phyloP scores from a whole-genome alignment of 2,113 vertebrate genomes.

The Nipponia nippon region DNA sequence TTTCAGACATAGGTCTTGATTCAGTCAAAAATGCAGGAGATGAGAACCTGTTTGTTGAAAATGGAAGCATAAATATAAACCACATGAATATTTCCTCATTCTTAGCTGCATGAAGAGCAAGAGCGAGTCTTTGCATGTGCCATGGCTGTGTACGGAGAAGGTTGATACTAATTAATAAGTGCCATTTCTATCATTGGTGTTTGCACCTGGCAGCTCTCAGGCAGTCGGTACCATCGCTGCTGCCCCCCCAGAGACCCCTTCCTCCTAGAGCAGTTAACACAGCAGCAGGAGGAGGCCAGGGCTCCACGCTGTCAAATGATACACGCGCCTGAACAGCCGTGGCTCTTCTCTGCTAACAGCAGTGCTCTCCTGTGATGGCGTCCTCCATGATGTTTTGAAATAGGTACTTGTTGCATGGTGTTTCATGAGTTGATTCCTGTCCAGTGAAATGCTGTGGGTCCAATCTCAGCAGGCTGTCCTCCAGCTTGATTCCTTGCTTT shows the following conservation, averaged over 20 bases:
- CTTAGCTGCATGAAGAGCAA: neutral
- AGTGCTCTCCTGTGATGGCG: neutral
- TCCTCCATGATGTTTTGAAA: neutral
- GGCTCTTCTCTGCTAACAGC: neutral
- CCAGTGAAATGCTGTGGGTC: neutral
- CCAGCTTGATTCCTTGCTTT: neutral
- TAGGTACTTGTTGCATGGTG: neutral
- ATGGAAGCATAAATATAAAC: neutral
- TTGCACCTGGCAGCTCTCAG: neutral
- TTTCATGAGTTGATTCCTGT: neutral
- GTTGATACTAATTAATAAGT: neutral
- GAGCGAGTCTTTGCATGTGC: accelerated
- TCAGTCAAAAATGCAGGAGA: neutral
- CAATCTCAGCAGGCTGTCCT: neutral
- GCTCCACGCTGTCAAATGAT: neutral
- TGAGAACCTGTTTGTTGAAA: neutral
- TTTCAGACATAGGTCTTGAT: neutral
- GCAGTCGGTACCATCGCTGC: accelerated
- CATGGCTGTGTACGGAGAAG: neutral
- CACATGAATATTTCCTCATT: neutral
- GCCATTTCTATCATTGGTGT: neutral
- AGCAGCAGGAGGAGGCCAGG: neutral
- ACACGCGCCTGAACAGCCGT: neutral
- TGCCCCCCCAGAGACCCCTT: neutral
- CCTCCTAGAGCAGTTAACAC: neutral